These are phyloP conservation scores for Leptodactylus fallax DNA, from an alignment of 2,797 vertebrate genomes.

Conservation along the genomic window DNA sequence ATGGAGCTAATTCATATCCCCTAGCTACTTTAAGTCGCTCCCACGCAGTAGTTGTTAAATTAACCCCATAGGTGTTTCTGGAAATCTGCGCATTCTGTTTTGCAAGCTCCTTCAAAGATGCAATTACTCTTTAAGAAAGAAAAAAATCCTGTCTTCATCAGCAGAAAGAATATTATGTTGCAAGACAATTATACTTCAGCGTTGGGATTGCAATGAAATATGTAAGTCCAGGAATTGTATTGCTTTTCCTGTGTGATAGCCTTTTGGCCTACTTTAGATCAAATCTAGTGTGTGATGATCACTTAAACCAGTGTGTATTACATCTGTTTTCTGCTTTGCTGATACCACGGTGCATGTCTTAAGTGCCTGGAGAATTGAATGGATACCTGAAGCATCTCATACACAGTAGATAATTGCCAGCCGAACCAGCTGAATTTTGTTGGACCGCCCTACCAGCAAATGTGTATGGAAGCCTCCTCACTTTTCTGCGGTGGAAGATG, in stretches of 20 bases:
- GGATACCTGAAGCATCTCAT: too few relatives aligned
- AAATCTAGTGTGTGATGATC: constrained; percentile 9
- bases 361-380: not conserved
- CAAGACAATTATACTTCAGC: constrained; percentile 54
- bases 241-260: not conserved
- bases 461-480: too few relatives aligned
- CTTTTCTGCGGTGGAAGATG: too few relatives aligned
- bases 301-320: not conserved
- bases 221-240: constrained; percentile 45
- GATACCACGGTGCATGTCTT: not conserved
- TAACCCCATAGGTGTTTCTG: constrained; percentile 40
- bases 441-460: too few relatives aligned
- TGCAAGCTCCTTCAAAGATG: constrained; percentile 25
- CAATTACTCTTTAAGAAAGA: constrained; percentile 37
- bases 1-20: constrained; percentile 18
- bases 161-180: constrained; percentile 46
- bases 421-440: too few relatives aligned
- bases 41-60: constrained; percentile 46
- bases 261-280: not conserved
- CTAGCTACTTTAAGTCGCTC: constrained; percentile 43
- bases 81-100: not conserved
- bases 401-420: too few relatives aligned
- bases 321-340: not conserved
- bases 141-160: constrained; percentile 18
- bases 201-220: constrained; percentile 51